phyloP scores from a whole-genome alignment of 2,888 invertebrate genomes.

The Drosophila cognata region DNA sequence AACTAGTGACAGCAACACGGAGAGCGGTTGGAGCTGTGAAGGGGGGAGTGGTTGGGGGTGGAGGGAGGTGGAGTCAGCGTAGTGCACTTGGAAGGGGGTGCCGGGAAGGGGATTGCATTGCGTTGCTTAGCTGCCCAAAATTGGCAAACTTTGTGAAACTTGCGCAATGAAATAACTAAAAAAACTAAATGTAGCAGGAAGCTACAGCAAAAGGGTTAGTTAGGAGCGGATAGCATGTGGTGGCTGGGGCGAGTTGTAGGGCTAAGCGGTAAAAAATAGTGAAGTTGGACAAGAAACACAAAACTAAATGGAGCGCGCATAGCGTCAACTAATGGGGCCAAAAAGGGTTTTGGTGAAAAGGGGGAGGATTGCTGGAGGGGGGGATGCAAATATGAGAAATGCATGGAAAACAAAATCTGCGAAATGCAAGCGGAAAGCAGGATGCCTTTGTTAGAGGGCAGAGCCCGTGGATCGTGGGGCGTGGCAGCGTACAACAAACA shows the following conservation, averaged over 20 bases:
- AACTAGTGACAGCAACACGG: constrained; percentile 37
- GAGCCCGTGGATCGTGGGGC: neutral
- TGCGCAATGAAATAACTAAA: constrained; percentile 47
- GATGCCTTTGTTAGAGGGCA: neutral
- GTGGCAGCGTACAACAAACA: constrained; percentile 18
- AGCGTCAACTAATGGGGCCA: constrained; percentile 1
- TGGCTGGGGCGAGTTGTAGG: neutral
- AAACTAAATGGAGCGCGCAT: constrained; percentile 53
- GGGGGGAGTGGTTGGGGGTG: rapidly evolving
- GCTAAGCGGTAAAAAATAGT: constrained; percentile 33
- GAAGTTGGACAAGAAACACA: constrained; percentile 59
- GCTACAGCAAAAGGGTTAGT: constrained; percentile 1
- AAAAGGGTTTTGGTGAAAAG: neutral
- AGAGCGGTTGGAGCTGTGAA: no score
- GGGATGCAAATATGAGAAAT: constrained; percentile 57
- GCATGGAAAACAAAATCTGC: constrained; percentile 31
- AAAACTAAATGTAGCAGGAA: constrained; percentile 34
- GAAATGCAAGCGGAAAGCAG: constrained; percentile 23
- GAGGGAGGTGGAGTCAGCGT: neutral
- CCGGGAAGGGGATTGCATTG: neutral
- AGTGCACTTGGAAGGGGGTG: neutral
- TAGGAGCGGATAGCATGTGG: neutral
- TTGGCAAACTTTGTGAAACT: constrained; percentile 55
- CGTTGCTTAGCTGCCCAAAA: constrained; percentile 42
- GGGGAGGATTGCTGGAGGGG: no score